phyloP scores from a whole-genome alignment of 2,797 vertebrate genomes.

The Pipistrellus nathusii region DNA sequence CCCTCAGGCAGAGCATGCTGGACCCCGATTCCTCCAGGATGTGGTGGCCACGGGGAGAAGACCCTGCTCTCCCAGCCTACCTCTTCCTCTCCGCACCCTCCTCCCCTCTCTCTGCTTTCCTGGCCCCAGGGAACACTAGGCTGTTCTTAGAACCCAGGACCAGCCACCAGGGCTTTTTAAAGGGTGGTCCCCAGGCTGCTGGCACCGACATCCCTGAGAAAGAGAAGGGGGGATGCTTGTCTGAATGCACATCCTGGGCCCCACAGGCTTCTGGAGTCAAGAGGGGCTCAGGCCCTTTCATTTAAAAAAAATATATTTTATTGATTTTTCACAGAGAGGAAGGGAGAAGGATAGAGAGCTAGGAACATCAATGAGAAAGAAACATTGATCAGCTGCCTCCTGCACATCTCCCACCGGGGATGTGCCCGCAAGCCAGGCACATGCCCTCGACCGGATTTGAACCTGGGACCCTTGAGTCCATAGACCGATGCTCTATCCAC shows the following conservation, averaged over 20 bases:
- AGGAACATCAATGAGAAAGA: too few species aligned
- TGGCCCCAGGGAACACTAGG: background rate
- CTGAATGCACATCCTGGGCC: background rate
- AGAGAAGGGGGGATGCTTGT: background rate
- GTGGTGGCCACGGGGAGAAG: background rate
- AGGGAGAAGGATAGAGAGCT: too few species aligned
- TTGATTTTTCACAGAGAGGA: too few species aligned
- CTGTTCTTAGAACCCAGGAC: background rate
- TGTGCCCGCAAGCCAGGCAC: too few species aligned
- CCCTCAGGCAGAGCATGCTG: background rate
- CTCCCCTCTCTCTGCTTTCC: background rate
- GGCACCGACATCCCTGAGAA: background rate
- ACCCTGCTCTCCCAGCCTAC: background rate
- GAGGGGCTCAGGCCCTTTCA: background rate
- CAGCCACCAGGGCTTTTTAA: background rate
- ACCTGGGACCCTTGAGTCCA: too few species aligned
- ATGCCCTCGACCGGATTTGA: too few species aligned
- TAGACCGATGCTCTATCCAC: too few species aligned
- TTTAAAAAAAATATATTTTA: too few species aligned
- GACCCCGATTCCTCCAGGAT: background rate
- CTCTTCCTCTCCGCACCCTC: background rate
- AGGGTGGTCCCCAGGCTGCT: background rate
- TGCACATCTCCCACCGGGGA: too few species aligned
- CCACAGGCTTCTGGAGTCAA: background rate
- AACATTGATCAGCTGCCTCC: too few species aligned